A percentile compares a stretch with the other conserved stretches of the same genome.
Conservation (phyloP, 2,797 vertebrate genomes). For the Sardinella longiceps region DNA sequence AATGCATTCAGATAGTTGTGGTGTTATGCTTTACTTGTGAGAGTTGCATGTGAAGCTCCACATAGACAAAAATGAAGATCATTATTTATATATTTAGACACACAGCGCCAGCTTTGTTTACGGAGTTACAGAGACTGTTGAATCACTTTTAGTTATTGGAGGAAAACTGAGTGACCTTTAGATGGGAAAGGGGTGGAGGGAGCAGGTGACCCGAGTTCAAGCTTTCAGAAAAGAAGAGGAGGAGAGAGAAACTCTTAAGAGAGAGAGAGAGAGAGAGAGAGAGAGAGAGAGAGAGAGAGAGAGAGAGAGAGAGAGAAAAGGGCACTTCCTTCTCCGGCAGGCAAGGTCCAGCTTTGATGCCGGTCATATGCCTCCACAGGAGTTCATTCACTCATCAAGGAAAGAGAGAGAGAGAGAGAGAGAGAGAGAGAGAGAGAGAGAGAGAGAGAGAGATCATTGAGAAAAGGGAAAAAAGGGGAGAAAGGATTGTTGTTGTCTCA, state of each 20-base stretch:
- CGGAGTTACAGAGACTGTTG: no score
- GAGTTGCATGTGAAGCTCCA: not conserved
- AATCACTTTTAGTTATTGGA: not conserved
- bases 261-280: no score
- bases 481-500: not conserved
- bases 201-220: slow-evolving; percentile 43
- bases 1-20: not conserved
- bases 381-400: not conserved
- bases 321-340: slow-evolving; percentile 34
- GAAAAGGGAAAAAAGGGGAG: not conserved
- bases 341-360: slow-evolving; percentile 30
- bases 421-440: not conserved
- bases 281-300: no score
- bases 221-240: slow-evolving; percentile 33
- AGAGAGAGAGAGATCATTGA: not conserved
- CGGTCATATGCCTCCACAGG: slow-evolving; percentile 5
- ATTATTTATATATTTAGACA: not conserved
- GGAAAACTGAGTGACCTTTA: slow-evolving; percentile 44
- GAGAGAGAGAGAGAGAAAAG: not conserved
- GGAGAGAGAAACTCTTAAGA: not conserved
- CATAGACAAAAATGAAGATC: not conserved
- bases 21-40: not conserved
- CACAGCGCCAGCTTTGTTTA: not conserved
- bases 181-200: slow-evolving; percentile 8
- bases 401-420: not conserved